phyloP scores from a whole-genome alignment of 2,888 invertebrate species.

The Zele albiditarsus region DNA sequence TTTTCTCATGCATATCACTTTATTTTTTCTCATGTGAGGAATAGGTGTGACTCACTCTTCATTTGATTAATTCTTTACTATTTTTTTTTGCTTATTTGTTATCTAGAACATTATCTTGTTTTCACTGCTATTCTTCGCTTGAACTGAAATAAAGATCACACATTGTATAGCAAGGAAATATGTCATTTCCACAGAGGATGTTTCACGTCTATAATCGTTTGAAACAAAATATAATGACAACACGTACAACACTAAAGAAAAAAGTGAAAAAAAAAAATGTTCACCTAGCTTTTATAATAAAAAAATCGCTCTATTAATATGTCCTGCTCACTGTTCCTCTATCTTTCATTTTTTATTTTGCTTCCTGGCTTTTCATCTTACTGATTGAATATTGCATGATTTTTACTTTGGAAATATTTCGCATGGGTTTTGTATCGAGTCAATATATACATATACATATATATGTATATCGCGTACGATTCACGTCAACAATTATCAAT shows the following conservation, averaged over 20 bases:
- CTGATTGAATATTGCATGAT: not conserved
- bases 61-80: slow-evolving; percentile 37
- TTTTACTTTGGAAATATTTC: slow-evolving; percentile 29
- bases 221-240: not conserved
- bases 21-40: slow-evolving; percentile 34
- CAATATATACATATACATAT: not conserved
- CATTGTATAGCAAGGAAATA: not conserved
- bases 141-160: not conserved
- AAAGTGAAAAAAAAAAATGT: slow-evolving; percentile 30
- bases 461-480: not conserved
- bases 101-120: not conserved
- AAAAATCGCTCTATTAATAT: slow-evolving; percentile 47
- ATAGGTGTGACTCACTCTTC: slow-evolving; percentile 42
- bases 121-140: not conserved
- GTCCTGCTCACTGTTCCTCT: slow-evolving; percentile 41
- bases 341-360: slow-evolving; percentile 35
- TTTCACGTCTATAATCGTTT: not conserved
- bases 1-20: slow-evolving; percentile 1
- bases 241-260: not conserved
- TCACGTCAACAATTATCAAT: not conserved
- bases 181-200: not conserved
- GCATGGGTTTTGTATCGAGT: slow-evolving; percentile 35
- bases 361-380: not conserved
- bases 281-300: slow-evolving; percentile 48
- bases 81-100: slow-evolving; percentile 11